Evolutionary conservation across 1,140 invertebrate genomes (phyloP), one percentile per base, ranked within the genome.

Genomic region (Laupala kohalensis): DNA sequence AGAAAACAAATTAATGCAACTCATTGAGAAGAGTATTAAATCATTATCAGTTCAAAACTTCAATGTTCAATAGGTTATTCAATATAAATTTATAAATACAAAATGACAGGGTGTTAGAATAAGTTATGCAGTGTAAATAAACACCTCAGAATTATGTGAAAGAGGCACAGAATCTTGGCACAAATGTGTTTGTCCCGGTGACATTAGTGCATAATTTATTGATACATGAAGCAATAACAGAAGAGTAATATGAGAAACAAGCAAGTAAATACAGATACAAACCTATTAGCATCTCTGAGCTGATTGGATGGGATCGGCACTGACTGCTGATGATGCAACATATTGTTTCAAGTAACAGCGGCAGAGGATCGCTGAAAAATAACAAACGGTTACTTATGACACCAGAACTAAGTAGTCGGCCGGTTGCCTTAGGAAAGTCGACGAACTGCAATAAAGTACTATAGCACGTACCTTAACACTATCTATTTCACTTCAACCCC

Each of bases 401-500:
- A 6, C 24, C 27, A 19, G 28, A 30, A 65, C 25, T 6, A 65
- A n/a, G 9, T 66, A 26, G 65, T 24, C 65, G 28, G 67, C 67
- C 37, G 37, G 37, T 19, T 19, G 37, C 37, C n/a, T n/a, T n/a
- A n/a, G n/a, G n/a, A n/a, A n/a, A n/a, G n/a, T n/a, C 37, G 37
- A 53, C 37, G 19, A 13, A 53, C 19, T 53, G 25, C 23, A 68
- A 28, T n/a, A 5, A 5, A 29, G 4, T 5, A 6, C 19, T 23
- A 19, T 19, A 29, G 25, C 26, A 70, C 69, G n/a, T 25, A 64
- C 69, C 69, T 70, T 25, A 30, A 30, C 37, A 62, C 53, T 15
- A 24, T 63, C 63, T 63, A 53, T 26, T 70, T 70, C 69, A 70
- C 37, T 63, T 70, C 69, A 70, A 70, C 69, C 69, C 6, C 37